Conservation (phyloP, 2,113 vertebrate species). For the Eulemur macaco region DNA sequence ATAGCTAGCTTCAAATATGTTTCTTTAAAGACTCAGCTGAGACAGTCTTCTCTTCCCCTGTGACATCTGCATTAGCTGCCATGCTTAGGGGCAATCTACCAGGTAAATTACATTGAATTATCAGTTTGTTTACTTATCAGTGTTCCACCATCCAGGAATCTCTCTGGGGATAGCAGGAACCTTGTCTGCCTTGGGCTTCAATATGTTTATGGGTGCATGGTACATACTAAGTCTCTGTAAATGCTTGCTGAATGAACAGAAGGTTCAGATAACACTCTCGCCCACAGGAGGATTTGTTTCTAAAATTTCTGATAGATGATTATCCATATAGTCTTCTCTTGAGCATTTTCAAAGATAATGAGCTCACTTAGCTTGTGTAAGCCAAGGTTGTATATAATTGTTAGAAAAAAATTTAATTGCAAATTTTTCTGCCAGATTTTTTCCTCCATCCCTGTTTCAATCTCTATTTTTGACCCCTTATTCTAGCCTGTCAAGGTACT, state of each 20-base stretch:
- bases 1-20: not conserved
- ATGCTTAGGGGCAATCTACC: not conserved
- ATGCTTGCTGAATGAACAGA: constrained; percentile 32
- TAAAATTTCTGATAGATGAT: not conserved
- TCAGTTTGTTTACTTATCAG: not conserved
- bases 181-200: not conserved
- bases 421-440: not conserved
- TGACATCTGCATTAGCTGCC: not conserved
- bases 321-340: not conserved
- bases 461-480: not conserved
- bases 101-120: not conserved
- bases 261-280: not conserved
- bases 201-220: not conserved
- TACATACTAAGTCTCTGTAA: not conserved
- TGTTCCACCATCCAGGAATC: not conserved
- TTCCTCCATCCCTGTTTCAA: not conserved
- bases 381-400: not conserved
- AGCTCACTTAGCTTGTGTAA: constrained; percentile 16
- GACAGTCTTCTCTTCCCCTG: not conserved
- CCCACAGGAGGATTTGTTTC: not conserved
- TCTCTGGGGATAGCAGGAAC: not conserved
- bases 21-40: not conserved
- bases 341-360: constrained; percentile 9
- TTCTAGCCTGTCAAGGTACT: not conserved
- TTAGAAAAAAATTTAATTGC: not conserved